Conservation (phyloP, 2,888 invertebrate species). For the Amblyteles armatorius region DNA sequence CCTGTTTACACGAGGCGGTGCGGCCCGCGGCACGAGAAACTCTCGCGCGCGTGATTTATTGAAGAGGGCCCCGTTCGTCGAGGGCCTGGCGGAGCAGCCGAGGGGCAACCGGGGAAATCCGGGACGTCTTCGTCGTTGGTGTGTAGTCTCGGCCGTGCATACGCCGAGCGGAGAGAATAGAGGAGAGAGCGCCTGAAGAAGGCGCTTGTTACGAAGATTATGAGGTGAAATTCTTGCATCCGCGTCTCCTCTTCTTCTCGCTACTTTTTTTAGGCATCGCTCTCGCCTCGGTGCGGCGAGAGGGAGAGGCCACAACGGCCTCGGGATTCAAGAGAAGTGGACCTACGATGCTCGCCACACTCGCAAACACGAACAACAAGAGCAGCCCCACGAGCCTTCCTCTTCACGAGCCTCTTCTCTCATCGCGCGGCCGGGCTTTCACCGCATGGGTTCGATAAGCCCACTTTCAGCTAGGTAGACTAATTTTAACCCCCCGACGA, state of each 20-base stretch:
- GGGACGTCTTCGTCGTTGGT: conserved; percentile 24
- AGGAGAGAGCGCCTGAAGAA: conserved; percentile 64
- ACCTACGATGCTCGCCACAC: conserved; percentile 30
- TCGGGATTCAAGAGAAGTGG: conserved; percentile 8
- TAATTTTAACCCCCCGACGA: conserved; percentile 68
- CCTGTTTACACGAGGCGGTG: conserved; percentile 77
- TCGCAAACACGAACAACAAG: conserved; percentile 24
- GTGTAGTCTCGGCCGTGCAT: conserved; percentile 9
- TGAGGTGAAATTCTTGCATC: conserved; percentile 71
- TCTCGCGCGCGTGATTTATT: conserved; percentile 76
- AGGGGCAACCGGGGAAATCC: not conserved
- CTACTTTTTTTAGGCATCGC: conserved; percentile 31
- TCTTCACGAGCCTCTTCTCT: conserved; percentile 37
- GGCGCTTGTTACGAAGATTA: conserved; percentile 77
- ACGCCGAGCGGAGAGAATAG: conserved; percentile 38
- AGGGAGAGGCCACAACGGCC: not conserved
- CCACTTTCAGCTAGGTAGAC: conserved; percentile 69
- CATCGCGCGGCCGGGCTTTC: conserved; percentile 45
- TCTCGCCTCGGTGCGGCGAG: not conserved
- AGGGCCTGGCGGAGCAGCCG: conserved; percentile 22
- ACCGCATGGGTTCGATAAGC: conserved; percentile 74
- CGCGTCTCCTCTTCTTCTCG: conserved; percentile 48
- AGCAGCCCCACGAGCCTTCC: conserved; percentile 20
- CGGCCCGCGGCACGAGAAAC: conserved; percentile 40
- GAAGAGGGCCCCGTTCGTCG: conserved; percentile 72